These are phyloP conservation scores for Choloepus hoffmanni DNA, from an alignment of 2,113 vertebrate genomes.

Conservation along the genomic window DNA sequence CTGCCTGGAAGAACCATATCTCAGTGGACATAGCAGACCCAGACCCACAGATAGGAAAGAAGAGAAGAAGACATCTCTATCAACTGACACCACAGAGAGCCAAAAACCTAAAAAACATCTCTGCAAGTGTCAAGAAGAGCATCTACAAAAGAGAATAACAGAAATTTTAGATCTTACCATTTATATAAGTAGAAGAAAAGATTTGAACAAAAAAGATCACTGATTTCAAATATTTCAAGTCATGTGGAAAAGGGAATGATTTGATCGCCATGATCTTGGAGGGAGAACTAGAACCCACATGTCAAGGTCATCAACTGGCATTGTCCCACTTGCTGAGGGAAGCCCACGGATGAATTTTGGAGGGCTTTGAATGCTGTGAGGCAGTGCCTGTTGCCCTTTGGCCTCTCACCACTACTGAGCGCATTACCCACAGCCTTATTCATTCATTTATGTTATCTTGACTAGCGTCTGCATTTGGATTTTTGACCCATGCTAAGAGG, in stretches of 20 bases:
- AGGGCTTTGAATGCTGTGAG: neutral
- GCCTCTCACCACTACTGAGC: neutral
- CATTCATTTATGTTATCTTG: neutral
- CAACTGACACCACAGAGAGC: neutral
- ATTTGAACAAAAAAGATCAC: neutral
- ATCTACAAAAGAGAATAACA: neutral
- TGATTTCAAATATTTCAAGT: neutral
- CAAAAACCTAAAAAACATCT: neutral
- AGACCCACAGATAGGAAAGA: neutral
- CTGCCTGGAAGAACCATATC: neutral
- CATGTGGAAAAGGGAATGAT: neutral
- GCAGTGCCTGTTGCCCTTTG: neutral
- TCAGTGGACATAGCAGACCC: neutral
- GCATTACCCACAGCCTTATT: neutral
- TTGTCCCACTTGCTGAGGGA: no score
- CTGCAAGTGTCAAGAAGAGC: neutral
- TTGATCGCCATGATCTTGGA: neutral
- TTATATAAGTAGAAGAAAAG: neutral
- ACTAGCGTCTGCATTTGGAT: neutral
- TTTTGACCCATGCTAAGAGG: neutral
- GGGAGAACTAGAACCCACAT: neutral
- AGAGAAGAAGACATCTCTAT: neutral
- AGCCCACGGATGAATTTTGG: neutral
- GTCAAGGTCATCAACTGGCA: neutral
- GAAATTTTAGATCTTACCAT: neutral